These are phyloP conservation scores for Epizoanthus illoricatus DNA, from an alignment of 92 coral and sea anemone species.

Conservation along the genomic window DNA sequence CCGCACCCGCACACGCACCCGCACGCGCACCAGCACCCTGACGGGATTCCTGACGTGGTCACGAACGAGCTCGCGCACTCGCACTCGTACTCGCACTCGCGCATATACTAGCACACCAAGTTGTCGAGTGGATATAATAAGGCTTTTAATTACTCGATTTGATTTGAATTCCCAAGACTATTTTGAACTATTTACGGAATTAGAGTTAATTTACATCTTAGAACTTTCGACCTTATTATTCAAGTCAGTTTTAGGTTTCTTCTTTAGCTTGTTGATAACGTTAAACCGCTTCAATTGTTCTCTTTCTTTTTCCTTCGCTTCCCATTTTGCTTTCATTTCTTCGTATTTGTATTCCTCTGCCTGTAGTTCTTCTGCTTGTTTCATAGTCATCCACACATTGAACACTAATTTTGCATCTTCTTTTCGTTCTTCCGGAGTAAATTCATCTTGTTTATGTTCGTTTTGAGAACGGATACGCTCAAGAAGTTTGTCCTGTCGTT, in stretches of 20 bases:
- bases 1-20: too few species aligned
- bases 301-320: constrained; percentile 70
- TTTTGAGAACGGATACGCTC: constrained; percentile 75
- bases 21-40: too few species aligned
- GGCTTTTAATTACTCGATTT: too few species aligned
- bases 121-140: too few species aligned
- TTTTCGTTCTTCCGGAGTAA: constrained; percentile 62
- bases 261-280: constrained; percentile 45
- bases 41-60: too few species aligned
- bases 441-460: constrained; percentile 54
- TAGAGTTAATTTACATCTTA: background rate
- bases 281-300: constrained; percentile 52
- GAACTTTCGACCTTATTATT: background rate
- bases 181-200: background rate
- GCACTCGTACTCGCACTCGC: too few species aligned
- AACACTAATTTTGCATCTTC: constrained; percentile 82
- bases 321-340: constrained; percentile 94
- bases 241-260: background rate
- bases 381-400: constrained; percentile 90
- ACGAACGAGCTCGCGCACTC: too few species aligned
- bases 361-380: constrained; percentile 73
- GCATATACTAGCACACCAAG: too few species aligned
- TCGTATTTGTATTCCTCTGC: constrained; percentile 72
- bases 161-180: background rate
- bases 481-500: constrained; percentile 68